Base-by-base conservation (phyloP, 1,140 invertebrate species). In the Aphelinus certus region DNA sequence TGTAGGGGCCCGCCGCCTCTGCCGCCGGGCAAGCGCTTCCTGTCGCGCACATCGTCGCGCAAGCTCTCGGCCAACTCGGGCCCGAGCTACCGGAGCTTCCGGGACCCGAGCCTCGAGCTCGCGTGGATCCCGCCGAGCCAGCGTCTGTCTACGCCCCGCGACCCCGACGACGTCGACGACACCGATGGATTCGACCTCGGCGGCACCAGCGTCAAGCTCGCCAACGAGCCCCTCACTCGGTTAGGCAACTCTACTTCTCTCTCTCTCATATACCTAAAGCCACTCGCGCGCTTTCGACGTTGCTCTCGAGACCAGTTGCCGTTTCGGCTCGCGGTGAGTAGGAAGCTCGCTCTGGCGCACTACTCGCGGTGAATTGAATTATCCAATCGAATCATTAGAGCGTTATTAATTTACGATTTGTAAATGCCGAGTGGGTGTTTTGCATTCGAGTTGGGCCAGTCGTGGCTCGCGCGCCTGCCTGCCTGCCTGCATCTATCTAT, bases 31-130 rank as follows among this genome's bases (percentile, higher is more conserved):
- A 88, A 87, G 62, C 82, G 84, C 57, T 84, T 83, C 74, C 80
- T 83, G 45, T 81, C 84, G 53, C 80, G 82, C 61, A 26, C 26
- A 26, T 79, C 84, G 1, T 78, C 81, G 71, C 84, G 81, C 75
- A 86, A 84, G 72, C 82, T 88, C 48, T 86, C 87, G 26, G 43
- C 48, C 7, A 64, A 46, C 0, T 88, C 88, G 65, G 69, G 53
- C 0, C 88, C 88, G 65, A 89, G 88, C 45, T 89, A 89, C 78
- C 82, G 82, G 55, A 89, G 88, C 77, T 89, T 90, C 78, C 85
- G 85, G n/a, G 88, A 89, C 73, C 87, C 87, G 10, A 87, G 87
- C 7, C 78, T 87, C 43, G 85, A 88, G 69, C 26, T 26, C 26
- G 82, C 82, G 48, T 87, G 87, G 84, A 82, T 86, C 10, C 82